phyloP scores from a whole-genome alignment of 2,888 invertebrate genomes.

The Drosophila mayaguana region DNA sequence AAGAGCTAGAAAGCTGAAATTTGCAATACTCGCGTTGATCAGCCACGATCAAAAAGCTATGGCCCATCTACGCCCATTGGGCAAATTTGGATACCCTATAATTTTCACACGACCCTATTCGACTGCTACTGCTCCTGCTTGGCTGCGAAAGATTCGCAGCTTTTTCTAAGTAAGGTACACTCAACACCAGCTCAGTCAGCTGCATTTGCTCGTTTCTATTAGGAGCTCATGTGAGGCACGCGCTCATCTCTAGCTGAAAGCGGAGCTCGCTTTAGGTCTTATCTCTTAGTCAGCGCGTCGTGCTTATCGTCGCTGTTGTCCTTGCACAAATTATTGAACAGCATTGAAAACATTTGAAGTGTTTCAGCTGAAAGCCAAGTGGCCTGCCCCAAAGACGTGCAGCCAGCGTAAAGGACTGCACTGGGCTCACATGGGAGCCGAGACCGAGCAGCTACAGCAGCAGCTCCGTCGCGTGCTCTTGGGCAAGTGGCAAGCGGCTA shows the following conservation, averaged over 20 bases:
- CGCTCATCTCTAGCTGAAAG: constrained; percentile 28
- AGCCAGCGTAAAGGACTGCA: neutral
- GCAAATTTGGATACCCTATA: no score
- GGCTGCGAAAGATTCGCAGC: no score
- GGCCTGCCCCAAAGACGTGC: constrained; percentile 20
- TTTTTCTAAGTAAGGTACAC: neutral
- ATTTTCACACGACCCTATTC: no score
- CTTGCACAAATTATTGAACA: constrained; percentile 78
- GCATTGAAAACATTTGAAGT: constrained; percentile 81
- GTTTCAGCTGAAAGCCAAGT: constrained; percentile 55
- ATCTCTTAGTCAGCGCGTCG: constrained; percentile 52
- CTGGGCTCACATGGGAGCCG: neutral
- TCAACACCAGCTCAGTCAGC: neutral
- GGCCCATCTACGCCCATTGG: no score
- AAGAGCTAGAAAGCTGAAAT: no score
- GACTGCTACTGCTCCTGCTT: no score
- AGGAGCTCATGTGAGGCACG: neutral
- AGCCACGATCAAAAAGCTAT: no score
- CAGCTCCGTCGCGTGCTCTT: constrained; percentile 18
- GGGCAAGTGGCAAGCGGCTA: constrained; percentile 36
- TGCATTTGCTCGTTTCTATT: neutral
- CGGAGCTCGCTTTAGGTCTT: constrained; percentile 20
- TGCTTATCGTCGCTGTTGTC: constrained; percentile 50
- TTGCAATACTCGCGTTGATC: no score
- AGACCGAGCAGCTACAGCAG: neutral